Base-by-base conservation (phyloP, 2,113 vertebrate species). In the Macroglossus sobrinus region DNA sequence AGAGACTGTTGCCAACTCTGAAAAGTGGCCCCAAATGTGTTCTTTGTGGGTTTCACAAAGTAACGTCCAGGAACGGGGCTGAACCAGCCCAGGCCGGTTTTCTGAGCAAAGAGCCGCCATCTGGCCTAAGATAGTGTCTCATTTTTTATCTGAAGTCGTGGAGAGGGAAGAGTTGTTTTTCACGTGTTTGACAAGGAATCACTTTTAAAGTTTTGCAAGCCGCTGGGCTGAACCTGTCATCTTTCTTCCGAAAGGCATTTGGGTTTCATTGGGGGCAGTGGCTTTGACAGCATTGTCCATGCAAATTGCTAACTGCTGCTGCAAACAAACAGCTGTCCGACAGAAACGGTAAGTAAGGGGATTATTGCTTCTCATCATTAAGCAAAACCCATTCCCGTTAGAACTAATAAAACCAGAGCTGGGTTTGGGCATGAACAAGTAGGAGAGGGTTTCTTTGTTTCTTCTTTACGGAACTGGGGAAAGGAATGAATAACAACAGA, bases 51-150 rank as follows among this genome's bases (percentile, higher is more conserved):
- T 97, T 74, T 97, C 87, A 90, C 43, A 1, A 91, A 43, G 92
- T 89, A 98, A 96, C 76, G 40, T 57, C 98, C 94, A 97, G 88
- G 80, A 82, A 96, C 0, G 47, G 84, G 81, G 94, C 91, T 96
- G 72, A 84, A 64, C 93, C 78, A 96, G 81, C 76, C 84, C 45
- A 95, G 19, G 47, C 66, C 93, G 84, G 50, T 96, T 97, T 97
- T 38, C 92, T 95, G 93, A 92, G 94, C 93, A 94, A 97, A 38
- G 91, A 97, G 96, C 90, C 69, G 16, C 85, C 98, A 98, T 98
- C 98, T 98, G 98, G 96, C 93, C 69, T 85, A 94, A 96, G 97
- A 97, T 4, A 69, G 93, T 97, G 97, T 98, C 95, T 97, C n/a
- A 72, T 95, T 97, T 97, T 96, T 93, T 95, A 86, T 91, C 95